Evolutionary conservation across 2,888 invertebrate species (phyloP).

Genomic region (Archaeoteleia sp.): DNA sequence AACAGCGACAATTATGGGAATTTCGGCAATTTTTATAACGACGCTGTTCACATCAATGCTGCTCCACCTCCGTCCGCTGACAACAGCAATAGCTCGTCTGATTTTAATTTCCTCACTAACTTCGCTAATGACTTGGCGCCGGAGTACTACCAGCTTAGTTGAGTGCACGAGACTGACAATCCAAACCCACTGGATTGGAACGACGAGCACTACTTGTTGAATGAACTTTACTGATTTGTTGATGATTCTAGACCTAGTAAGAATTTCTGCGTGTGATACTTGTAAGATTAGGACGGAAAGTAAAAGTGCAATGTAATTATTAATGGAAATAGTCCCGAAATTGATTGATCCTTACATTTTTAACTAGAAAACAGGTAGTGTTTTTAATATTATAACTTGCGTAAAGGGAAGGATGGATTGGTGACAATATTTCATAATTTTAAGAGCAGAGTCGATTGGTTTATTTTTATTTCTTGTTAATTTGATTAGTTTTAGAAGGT

Average conservation of each 20-base stretch:
- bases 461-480: too few relatives aligned
- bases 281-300: constrained; percentile 31
- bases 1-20: constrained; percentile 81
- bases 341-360: background rate
- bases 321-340: constrained; percentile 4
- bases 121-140: constrained; percentile 94
- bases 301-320: constrained; percentile 60
- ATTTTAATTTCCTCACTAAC: constrained; percentile 94
- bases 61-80: constrained; percentile 79
- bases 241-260: constrained; percentile 28
- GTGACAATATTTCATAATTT: too few relatives aligned
- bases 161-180: constrained; percentile 72
- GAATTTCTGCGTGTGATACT: constrained; percentile 25
- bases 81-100: constrained; percentile 93
- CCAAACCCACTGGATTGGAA: constrained; percentile 68
- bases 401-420: too few relatives aligned
- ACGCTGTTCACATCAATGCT: constrained; percentile 73
- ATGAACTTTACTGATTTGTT: constrained; percentile 67
- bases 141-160: constrained; percentile 89
- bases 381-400: constrained; percentile 26
- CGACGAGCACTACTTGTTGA: constrained; percentile 71
- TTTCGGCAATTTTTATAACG: constrained; percentile 82
- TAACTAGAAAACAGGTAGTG: constrained; percentile 9
- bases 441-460: too few relatives aligned
- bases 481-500: too few relatives aligned